Evolutionary conservation across 2,888 invertebrate genomes (phyloP).

Genomic region (Myathropa florea): DNA sequence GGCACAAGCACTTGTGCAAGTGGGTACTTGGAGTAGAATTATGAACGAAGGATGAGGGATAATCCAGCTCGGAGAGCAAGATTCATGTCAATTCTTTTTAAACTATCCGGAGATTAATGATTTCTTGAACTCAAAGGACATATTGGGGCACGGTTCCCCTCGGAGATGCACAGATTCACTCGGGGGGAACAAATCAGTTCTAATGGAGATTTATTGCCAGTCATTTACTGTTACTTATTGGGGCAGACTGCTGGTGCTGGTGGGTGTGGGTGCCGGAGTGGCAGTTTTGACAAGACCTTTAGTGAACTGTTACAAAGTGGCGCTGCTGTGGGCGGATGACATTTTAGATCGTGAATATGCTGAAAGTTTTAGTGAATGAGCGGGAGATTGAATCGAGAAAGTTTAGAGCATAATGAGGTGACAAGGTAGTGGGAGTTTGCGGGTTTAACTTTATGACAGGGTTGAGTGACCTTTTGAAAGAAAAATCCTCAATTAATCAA

Average conservation of each 20-base stretch:
- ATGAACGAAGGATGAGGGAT: neutral
- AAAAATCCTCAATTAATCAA: too few species aligned
- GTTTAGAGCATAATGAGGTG: neutral
- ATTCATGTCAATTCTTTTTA: neutral
- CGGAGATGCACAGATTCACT: neutral
- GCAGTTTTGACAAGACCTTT: neutral
- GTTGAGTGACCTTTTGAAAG: neutral
- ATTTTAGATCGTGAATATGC: neutral
- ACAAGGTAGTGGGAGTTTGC: neutral
- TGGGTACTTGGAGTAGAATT: neutral
- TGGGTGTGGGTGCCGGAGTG: neutral
- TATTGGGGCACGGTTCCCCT: neutral
- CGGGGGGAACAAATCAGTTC: neutral
- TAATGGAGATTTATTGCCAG: neutral
- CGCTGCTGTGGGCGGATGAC: neutral
- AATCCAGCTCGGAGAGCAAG: neutral
- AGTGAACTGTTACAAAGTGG: neutral
- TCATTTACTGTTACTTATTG: neutral
- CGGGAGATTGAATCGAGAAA: neutral
- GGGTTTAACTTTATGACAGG: neutral
- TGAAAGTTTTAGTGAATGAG: neutral
- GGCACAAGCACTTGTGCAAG: neutral
- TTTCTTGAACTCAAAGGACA: neutral
- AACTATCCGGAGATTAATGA: slow-evolving; percentile 6
- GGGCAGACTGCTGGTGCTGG: neutral